Percentiles rank a stretch among this genome's conserved stretches.
Conservation (phyloP, 2,888 invertebrate genomes). For the Gandaritis pyraliata region DNA sequence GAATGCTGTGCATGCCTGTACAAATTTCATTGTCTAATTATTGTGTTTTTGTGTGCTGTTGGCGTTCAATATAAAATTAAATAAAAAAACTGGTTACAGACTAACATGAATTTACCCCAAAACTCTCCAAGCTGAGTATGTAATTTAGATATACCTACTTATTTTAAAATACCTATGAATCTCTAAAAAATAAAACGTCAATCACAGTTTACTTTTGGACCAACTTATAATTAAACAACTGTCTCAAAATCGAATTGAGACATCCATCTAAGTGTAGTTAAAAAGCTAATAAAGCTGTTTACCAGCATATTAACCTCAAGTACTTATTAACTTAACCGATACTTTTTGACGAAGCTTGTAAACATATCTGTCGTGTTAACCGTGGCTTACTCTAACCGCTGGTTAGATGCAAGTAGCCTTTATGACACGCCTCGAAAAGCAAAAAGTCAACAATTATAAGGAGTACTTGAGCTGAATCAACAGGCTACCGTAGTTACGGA, state of each 20-base stretch:
- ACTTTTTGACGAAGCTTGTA: background rate
- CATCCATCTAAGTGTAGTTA: background rate
- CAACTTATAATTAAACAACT: background rate
- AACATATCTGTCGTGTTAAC: background rate
- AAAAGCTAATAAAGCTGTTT: background rate
- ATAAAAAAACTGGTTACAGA: no score
- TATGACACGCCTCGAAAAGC: slow-evolving; percentile 15
- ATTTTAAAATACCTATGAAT: no score
- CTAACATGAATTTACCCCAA: no score
- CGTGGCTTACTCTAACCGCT: background rate
- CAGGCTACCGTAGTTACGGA: slow-evolving; percentile 56
- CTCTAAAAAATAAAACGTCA: background rate
- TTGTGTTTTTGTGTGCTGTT: no score
- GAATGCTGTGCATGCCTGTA: no score
- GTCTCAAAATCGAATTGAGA: background rate
- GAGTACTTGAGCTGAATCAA: slow-evolving; percentile 36
- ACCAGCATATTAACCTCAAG: background rate
- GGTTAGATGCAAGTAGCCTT: background rate
- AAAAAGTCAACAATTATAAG: slow-evolving; percentile 32
- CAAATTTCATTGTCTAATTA: no score
- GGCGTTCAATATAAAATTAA: no score
- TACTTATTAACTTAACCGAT: background rate
- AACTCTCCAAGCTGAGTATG: no score
- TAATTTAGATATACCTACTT: no score
- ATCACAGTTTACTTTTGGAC: background rate